Evolutionary conservation across 1,140 invertebrate genomes (phyloP).

Genomic region (Diabrotica virgifera): DNA sequence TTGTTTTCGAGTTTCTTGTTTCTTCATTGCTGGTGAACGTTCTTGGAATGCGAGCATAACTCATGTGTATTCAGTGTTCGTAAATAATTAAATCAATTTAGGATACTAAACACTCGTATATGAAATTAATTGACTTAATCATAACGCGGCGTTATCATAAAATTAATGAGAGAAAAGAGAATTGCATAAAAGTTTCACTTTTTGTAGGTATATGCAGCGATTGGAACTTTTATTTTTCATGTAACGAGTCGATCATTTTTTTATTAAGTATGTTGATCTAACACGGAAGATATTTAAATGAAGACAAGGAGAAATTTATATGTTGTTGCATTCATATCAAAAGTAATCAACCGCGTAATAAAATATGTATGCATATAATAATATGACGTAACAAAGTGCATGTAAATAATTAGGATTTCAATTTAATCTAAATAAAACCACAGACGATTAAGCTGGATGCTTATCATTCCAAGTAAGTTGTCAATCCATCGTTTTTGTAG

Average conservation of each 20-base stretch:
- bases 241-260: no score
- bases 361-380: not conserved
- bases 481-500: no score
- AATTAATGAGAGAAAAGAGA: not conserved
- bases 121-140: not conserved
- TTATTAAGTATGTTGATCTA: no score
- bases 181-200: conserved; percentile 3
- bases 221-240: not conserved
- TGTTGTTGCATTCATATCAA: no score
- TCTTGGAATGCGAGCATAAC: conserved; percentile 9
- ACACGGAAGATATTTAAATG: no score
- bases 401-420: no score
- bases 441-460: no score
- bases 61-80: conserved; percentile 7
- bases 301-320: no score
- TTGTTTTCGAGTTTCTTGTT: not conserved
- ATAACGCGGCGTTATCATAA: not conserved
- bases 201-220: not conserved
- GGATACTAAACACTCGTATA: not conserved
- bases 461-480: no score
- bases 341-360: not conserved
- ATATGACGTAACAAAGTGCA: not conserved
- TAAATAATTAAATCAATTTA: conserved; percentile 12
- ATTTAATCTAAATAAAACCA: no score
- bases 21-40: conserved; percentile 7